Evolutionary conservation across 2,797 vertebrate species (phyloP), one percentile per base, ranked within the genome.

Genomic region (Lacerta agilis): DNA sequence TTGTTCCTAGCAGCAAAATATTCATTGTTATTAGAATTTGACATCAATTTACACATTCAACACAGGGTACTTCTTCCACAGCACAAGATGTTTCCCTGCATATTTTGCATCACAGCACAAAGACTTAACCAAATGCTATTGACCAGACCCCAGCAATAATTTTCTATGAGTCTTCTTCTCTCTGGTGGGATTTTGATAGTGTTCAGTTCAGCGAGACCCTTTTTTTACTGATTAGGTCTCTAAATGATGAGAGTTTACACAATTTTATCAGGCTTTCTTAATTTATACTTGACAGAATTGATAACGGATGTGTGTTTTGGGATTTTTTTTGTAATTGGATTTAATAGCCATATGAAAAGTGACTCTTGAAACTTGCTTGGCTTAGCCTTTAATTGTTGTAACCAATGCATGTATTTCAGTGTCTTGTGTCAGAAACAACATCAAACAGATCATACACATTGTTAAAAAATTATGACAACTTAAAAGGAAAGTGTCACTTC

Each of bases 11-110:
- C 94, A 95, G 93, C 94, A 96, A 94, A 96, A 95, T 92, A 94
- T 95, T 96, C 97, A 90, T 8, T 91, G 95, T 96, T 94, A 87
- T 93, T 96, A 95, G 91, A 92, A 97, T 97, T 97, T 96, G 95
- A 96, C 95, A 89, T 90, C 86, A 96, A 96, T 94, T 95, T 95
- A 95, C 95, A 96, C 96, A 96, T 95, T 96, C 94, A 95, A 97
- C 96, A 97, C 97, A 97, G 97, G 97, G 97, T 97, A 97, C 96
- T 97, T 97, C 94, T 97, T 96, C 94, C 93, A 96, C 93, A 97
- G 97, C 97, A 97, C 97, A 97, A 97, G 96, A 95, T 96, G 95
- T 96, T 96, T 96, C 96, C 97, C 97, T 96, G 96, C 38, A 82
- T 93, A 95, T 94, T 92, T 95, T 95, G 92, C 93, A 92, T 96